Base-by-base conservation (phyloP, 1,140 invertebrate species). In the Bombus terrestris region DNA sequence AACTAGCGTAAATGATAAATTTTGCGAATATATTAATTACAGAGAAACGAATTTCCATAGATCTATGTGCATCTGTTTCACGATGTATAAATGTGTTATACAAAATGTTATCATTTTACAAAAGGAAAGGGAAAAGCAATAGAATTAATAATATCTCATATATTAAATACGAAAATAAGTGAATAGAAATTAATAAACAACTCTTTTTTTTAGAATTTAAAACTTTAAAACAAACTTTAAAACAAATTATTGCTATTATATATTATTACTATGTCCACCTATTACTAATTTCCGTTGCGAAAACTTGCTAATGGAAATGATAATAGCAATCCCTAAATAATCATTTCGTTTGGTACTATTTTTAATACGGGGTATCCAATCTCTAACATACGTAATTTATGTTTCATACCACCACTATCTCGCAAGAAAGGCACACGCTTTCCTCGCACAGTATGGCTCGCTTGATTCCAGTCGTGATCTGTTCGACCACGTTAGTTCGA, bases 381-480 rank as follows among this genome's bases (percentile, higher is more conserved):
- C 64, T 57, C 9, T 37, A 28, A 62, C 37, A 18, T 39, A 47
- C 37, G n/a, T 66, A 57, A 72, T 69, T 69, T 47, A 47, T 43
- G 62, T 73, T 74, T 47, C 43, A 85, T 35, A 85, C 83, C 68
- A 85, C 77, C 78, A 85, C 83, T 68, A 81, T 73, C 69, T 80
- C 12, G 78, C 18, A 35, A 68, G 43, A 53, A 81, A 85, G 41
- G 43, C 84, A 85, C 81, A 89, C 88, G 88, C 81, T 89, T 83
- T 82, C 77, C 85, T 89, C 88, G 76, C 88, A 64, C 88, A 89
- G 89, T 90, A 90, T 90, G 89, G 83, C 89, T 39, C 76, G 86
- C 59, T 86, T 76, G 71, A 90, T 83, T 90, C 80, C 77, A 66
- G 72, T 83, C 47, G 86, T 81, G 35, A 80, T 81, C 75, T 15